Evolutionary conservation across 2,113 vertebrate species (phyloP).

Genomic region (Pedionomus torquatus): DNA sequence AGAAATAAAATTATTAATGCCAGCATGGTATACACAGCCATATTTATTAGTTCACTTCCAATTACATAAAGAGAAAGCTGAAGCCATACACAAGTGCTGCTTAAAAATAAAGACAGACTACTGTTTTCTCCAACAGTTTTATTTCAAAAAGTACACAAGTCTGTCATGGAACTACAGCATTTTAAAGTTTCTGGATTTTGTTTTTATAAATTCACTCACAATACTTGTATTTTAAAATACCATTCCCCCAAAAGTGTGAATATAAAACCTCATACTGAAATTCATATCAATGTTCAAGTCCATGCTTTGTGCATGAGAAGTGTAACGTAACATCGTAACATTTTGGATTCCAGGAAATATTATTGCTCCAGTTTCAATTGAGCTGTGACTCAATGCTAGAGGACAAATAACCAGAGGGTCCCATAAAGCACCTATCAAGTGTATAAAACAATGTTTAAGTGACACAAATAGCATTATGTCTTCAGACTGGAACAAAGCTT

Average conservation of each 20-base stretch:
- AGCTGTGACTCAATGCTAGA: conserved; percentile 35
- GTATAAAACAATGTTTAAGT: conserved; percentile 32
- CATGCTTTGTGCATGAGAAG: conserved; percentile 49
- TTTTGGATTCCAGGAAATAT: conserved; percentile 14
- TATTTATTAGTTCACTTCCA: conserved; percentile 42
- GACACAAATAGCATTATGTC: background rate
- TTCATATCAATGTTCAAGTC: conserved; percentile 40
- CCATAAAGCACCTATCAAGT: conserved; percentile 40
- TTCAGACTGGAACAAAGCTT: conserved; percentile 2
- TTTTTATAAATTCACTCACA: conserved; percentile 64
- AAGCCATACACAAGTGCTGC: conserved; percentile 58
- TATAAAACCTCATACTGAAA: conserved; percentile 67
- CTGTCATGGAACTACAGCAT: conserved; percentile 76
- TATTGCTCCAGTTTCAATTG: conserved; percentile 48
- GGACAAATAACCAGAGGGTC: background rate
- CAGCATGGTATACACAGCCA: background rate
- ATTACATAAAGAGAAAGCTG: conserved; percentile 53
- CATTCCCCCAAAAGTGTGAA: conserved; percentile 43
- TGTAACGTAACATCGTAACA: background rate
- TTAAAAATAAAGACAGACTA: conserved; percentile 68
- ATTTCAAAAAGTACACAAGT: conserved; percentile 81
- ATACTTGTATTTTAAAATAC: conserved; percentile 62
- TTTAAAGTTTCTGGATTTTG: conserved; percentile 13
- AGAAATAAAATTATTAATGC: conserved; percentile 13
- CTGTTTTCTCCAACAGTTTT: conserved; percentile 75